phyloP scores from a whole-genome alignment of 2,888 invertebrate genomes.

The Keiferia lycopersicella region DNA sequence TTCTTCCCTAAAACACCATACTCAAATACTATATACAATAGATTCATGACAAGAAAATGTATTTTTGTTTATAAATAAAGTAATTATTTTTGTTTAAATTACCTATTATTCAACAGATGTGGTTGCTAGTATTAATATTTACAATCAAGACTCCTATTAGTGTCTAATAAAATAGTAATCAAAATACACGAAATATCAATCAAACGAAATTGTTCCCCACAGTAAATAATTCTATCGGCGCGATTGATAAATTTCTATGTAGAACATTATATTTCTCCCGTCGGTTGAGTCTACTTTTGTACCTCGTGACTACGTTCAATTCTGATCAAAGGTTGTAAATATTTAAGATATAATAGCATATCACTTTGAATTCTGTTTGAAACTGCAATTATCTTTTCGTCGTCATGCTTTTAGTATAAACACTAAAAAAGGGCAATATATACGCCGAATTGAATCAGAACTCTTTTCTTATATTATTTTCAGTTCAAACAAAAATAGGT shows the following conservation, averaged over 20 bases:
- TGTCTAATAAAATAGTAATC: conserved; percentile 16
- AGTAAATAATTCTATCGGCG: not conserved
- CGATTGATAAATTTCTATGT: not conserved
- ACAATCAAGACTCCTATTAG: not conserved
- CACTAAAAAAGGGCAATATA: not conserved
- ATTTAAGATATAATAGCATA: conserved; percentile 16
- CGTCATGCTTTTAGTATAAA: not conserved
- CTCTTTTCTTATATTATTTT: not conserved
- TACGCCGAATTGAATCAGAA: not conserved
- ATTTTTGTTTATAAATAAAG: no score
- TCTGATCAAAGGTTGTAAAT: not conserved
- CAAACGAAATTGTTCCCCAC: conserved; percentile 15
- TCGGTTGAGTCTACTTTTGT: conserved; percentile 5
- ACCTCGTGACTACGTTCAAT: not conserved
- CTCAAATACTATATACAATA: no score
- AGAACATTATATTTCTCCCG: conserved; percentile 20
- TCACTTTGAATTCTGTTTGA: conserved; percentile 1
- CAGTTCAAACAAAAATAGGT: no score
- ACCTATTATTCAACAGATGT: not conserved
- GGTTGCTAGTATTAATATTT: not conserved
- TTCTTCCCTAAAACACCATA: no score
- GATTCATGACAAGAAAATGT: no score
- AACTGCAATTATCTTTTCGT: not conserved
- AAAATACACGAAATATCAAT: conserved; percentile 23
- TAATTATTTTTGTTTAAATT: no score